Percentiles rank a stretch among this genome's conserved stretches.
These are phyloP conservation scores for Ciconia nigra DNA, from an alignment of 2,797 vertebrate species.

Conservation along the genomic window DNA sequence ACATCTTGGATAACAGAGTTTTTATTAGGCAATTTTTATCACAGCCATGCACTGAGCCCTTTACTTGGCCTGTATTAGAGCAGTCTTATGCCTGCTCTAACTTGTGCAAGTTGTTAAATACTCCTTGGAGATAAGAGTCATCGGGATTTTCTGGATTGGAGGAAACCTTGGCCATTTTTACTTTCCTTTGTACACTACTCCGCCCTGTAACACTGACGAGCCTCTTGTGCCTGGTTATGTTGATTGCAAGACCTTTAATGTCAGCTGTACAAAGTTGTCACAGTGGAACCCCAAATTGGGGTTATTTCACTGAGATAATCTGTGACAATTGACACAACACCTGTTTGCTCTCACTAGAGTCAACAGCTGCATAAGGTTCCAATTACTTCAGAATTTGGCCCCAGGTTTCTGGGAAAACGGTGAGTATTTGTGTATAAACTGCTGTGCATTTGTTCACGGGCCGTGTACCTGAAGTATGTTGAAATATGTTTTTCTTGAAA, in stretches of 20 bases:
- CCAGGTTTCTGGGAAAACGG: not conserved
- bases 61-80: not conserved
- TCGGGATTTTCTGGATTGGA: conserved; percentile 31
- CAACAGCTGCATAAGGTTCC: conserved; percentile 3
- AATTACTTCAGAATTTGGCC: conserved; percentile 41
- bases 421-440: not conserved
- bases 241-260: not conserved
- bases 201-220: conserved; percentile 8
- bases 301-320: conserved; percentile 2
- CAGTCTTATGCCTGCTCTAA: not conserved
- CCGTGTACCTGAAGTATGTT: not conserved
- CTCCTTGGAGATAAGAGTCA: conserved; percentile 37
- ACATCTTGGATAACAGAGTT: not conserved
- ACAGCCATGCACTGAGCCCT: not conserved
- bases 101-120: conserved; percentile 6
- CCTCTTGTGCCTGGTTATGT: conserved; percentile 39
- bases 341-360: conserved; percentile 22
- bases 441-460: conserved; percentile 1
- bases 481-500: conserved; percentile 32
- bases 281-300: not conserved
- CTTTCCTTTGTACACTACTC: not conserved
- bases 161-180: conserved; percentile 10
- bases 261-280: not conserved
- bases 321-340: conserved; percentile 34
- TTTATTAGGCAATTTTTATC: not conserved